Evolutionary conservation across 2,888 invertebrate species (phyloP).

Genomic region (Clivina fossor): DNA sequence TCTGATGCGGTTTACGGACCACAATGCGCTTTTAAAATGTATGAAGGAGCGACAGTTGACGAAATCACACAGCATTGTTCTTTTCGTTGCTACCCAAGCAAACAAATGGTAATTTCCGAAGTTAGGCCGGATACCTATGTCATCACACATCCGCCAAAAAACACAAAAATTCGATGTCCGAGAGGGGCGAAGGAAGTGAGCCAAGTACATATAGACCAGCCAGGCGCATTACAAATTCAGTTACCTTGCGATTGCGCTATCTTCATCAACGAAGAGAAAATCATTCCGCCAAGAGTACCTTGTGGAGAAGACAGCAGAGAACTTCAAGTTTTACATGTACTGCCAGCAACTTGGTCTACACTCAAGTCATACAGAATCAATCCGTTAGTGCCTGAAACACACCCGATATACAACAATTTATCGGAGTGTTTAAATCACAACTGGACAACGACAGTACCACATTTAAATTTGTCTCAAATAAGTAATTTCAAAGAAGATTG

Average conservation of each 20-base stretch:
- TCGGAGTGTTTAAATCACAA: too few relatives aligned
- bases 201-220: constrained; percentile 6
- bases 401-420: too few relatives aligned
- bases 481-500: too few relatives aligned
- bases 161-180: background rate
- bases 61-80: too few relatives aligned
- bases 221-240: constrained; percentile 7
- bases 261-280: background rate
- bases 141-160: background rate
- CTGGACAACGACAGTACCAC: too few relatives aligned
- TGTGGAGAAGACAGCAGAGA: constrained; percentile 4
- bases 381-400: background rate
- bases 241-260: constrained; percentile 3
- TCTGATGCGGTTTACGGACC: constrained; percentile 21
- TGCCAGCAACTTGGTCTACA: constrained; percentile 1
- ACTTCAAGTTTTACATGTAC: background rate
- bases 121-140: background rate
- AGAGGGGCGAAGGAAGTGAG: background rate
- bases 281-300: background rate
- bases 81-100: too few relatives aligned
- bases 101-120: too few relatives aligned
- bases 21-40: constrained; percentile 16
- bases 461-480: too few relatives aligned
- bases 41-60: constrained; percentile 9
- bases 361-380: constrained; percentile 1